Conservation (phyloP, 2,113 vertebrate species). For the Esox niger region DNA sequence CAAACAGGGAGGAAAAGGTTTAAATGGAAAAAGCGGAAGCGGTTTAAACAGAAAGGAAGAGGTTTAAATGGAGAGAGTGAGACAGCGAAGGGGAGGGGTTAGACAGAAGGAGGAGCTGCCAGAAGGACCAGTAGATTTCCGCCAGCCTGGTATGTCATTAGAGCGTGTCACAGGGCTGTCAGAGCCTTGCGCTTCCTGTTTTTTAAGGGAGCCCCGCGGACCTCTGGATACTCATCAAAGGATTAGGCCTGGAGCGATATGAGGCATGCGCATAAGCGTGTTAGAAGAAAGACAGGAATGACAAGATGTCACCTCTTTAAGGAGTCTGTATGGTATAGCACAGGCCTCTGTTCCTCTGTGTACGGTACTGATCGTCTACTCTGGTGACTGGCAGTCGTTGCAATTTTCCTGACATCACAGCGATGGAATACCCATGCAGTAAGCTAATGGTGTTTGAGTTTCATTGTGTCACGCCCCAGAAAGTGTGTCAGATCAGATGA, state of each 20-base stretch:
- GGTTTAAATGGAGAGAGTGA: too few species aligned
- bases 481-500: conserved; percentile 55
- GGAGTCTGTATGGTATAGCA: not conserved
- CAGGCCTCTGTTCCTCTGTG: conserved; percentile 1
- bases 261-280: conserved; percentile 20
- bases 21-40: too few species aligned
- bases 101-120: not conserved
- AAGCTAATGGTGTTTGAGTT: conserved; percentile 32
- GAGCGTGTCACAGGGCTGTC: conserved; percentile 39
- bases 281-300: conserved; percentile 19
- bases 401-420: conserved; percentile 31
- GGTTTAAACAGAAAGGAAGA: too few species aligned
- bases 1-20: too few species aligned
- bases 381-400: conserved; percentile 21
- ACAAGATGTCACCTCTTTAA: conserved; percentile 1
- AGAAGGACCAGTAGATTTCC: conserved; percentile 15
- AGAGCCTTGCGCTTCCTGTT: conserved; percentile 21
- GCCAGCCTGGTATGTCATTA: conserved; percentile 29
- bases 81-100: not conserved
- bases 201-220: conserved; percentile 19
- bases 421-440: conserved; percentile 17
- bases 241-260: conserved; percentile 11
- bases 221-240: conserved; percentile 30
- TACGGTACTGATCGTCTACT: not conserved
- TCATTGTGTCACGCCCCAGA: conserved; percentile 34